These are phyloP conservation scores for Nomada flava DNA, from an alignment of 2,888 invertebrate species.

Conservation along the genomic window DNA sequence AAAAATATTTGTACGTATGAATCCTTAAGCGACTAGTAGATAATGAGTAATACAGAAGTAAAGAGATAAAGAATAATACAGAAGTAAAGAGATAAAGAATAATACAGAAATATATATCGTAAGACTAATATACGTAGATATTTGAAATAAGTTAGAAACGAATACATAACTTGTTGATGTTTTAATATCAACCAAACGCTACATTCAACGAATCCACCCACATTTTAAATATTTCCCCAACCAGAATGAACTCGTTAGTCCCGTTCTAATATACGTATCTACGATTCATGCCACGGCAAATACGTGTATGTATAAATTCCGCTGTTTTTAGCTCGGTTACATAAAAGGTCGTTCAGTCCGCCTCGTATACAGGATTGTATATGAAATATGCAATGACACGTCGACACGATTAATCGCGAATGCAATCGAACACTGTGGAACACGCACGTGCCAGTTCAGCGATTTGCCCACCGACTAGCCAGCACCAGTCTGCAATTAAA, in stretches of 20 bases:
- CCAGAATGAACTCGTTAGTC: neutral
- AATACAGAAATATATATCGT: too few relatives aligned
- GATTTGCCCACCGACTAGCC: conserved; percentile 23
- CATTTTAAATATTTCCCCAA: neutral
- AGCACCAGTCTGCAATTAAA: conserved; percentile 63
- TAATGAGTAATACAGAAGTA: too few relatives aligned
- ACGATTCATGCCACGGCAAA: too few relatives aligned
- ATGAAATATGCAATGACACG: conserved; percentile 10
- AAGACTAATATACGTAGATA: too few relatives aligned
- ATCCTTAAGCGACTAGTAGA: too few relatives aligned
- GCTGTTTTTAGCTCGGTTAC: neutral
- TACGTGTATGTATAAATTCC: neutral
- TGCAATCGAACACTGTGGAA: neutral
- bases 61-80: too few relatives aligned
- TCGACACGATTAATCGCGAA: conserved; percentile 10
- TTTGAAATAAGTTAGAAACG: too few relatives aligned
- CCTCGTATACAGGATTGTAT: neutral
- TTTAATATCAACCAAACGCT: too few relatives aligned
- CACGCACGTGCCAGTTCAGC: conserved; percentile 22
- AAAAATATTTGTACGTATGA: too few relatives aligned
- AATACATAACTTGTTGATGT: too few relatives aligned
- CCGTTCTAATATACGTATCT: neutral
- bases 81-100: too few relatives aligned
- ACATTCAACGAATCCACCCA: neutral
- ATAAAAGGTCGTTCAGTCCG: neutral